Base-by-base conservation (phyloP, 2,888 invertebrate genomes). In the Julus scandinavius region DNA sequence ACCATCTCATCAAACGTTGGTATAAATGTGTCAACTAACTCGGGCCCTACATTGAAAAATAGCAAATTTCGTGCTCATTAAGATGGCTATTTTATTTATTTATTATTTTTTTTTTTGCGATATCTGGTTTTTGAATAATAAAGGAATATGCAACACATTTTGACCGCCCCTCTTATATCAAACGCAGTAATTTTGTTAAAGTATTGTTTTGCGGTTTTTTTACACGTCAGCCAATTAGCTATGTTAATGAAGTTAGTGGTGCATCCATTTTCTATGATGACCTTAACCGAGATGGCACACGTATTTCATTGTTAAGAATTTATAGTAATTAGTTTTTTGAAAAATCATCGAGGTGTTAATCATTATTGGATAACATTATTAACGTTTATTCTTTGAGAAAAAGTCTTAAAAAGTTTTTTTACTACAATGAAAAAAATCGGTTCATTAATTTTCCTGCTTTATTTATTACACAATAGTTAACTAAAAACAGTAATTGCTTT, bases 331-430 rank as follows among this genome's bases (percentile, higher is more conserved):
- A 72, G 29, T 29, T 29, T 29, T 72, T 72, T 72, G 13, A 58
- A 63, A 72, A 72, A 29, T 72, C 7, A 7, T 72, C 29, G 29
- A 72, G 72, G 72, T 72, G 72, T 72, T 72, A 11, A 7, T 11
- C 11, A 72, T n/a, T 29, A 72, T 72, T 72, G 20, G 72, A 29
- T 72, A 29, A 72, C n/a, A 11, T 72, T 29, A 20, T 72, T 72
- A 72, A 29, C 29, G 29, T 72, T 17, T 29, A 72, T 72, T 72
- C 72, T 72, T 72, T 72, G 72, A 72, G 72, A 72, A 72, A 72
- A 72, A 72, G 72, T 29, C 72, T n/a, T 20, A 72, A 72, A 72
- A 72, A 7, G 72, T 72, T 72, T 72, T 72, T 63, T n/a, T n/a
- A n/a, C 72, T 29, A 72, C 29, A 63, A 17, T 63, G 29, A 72